Conservation (phyloP, 1,140 invertebrate genomes). For the Trachymyrmex cornetzi region DNA sequence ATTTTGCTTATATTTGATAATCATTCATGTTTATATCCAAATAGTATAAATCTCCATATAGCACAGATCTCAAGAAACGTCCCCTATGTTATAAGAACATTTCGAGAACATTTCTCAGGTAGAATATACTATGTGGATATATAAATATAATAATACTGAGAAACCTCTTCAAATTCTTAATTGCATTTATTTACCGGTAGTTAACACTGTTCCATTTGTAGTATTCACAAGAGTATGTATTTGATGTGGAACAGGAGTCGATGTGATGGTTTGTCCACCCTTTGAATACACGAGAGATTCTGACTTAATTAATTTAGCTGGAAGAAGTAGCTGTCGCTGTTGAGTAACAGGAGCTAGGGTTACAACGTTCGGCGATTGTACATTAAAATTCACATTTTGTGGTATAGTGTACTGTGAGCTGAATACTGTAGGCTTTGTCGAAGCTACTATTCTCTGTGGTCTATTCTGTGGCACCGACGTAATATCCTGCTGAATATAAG, state of each 20-base stretch:
- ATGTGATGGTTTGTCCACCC: slow-evolving; percentile 79
- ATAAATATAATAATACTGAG: no score
- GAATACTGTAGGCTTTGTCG: slow-evolving; percentile 78
- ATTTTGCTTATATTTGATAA: slow-evolving; percentile 37
- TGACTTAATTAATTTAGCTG: slow-evolving; percentile 85
- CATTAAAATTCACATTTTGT: slow-evolving; percentile 83
- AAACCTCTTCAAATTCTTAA: no score
- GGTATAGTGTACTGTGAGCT: slow-evolving; percentile 83
- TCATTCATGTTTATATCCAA: slow-evolving; percentile 1
- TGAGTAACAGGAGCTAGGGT: slow-evolving; percentile 83
- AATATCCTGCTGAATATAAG: slow-evolving; percentile 67
- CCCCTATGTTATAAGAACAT: no score
- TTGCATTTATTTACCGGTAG: slow-evolving; percentile 85
- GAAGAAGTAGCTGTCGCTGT: slow-evolving; percentile 82
- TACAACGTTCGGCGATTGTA: slow-evolving; percentile 82
- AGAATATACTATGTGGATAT: no score
- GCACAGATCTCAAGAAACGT: no score
- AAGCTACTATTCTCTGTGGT: slow-evolving; percentile 77
- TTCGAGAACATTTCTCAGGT: no score
- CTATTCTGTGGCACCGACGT: slow-evolving; percentile 60
- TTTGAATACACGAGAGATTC: slow-evolving; percentile 84
- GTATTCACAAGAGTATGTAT: slow-evolving; percentile 90
- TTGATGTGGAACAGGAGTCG: slow-evolving; percentile 85
- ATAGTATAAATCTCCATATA: not conserved
- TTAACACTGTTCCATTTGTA: slow-evolving; percentile 88